Base-by-base conservation (phyloP, 2,888 invertebrate genomes). In the Ophion ellenae region DNA sequence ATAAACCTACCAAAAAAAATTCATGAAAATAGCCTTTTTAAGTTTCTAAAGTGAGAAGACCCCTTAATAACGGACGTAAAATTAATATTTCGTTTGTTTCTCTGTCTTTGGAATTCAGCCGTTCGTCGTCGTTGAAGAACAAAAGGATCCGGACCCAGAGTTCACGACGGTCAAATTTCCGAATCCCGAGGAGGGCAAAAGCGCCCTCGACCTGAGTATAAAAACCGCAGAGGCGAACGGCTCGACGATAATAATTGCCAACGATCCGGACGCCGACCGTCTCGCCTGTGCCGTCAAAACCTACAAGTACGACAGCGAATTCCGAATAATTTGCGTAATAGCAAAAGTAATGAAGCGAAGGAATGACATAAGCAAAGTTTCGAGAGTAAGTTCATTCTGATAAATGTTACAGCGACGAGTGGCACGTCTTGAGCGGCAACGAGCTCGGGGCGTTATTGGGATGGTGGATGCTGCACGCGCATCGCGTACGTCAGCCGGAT, bases 221-320 rank as follows among this genome's bases (percentile, higher is more conserved):
- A 94, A 95, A 92, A 96, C 98, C 14, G 99, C 99, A 0, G 96
- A 97, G 90, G 93, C 95, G 74, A 95, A 96, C 87, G 95, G 95
- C 0, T 96, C 97, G 69, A 95, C 95, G 0, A 94, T 99, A 6
- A 98, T 99, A 89, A 95, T 99, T 73, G 99, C 99, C 11, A 99
- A 99, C 94, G 99, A 99, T 94, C 99, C 99, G 0, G 99, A 99
- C 94, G 99, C 99, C 0, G 99, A 99, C 94, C 96, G 99, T 81
- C 89, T 93, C 63, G 99, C 99, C 0, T 96, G 98, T 36, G 99
- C 99, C 0, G 99, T 99, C 93, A 97, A 97, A 93, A 95, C 96
- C 91, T 91, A 94, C 6, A 94, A 94, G 97, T 97, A 92, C 83
- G 67, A 81, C 32, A 45, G 67, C 20, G 10, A 53, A 47, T 67